Conservation (phyloP, 2,797 vertebrate species). For the Bucorvus abyssinicus region DNA sequence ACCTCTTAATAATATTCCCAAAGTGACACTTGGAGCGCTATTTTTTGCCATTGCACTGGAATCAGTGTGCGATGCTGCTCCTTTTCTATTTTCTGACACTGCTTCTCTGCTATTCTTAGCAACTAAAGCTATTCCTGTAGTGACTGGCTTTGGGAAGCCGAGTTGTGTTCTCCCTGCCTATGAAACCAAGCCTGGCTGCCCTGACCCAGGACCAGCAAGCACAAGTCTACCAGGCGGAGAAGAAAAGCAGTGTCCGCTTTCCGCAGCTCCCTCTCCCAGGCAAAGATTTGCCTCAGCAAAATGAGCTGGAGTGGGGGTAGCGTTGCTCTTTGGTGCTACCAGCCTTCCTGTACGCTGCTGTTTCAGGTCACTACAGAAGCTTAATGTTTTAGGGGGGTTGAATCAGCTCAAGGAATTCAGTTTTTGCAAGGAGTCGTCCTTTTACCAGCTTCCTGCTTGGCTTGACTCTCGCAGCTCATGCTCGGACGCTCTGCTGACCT, state of each 20-base stretch:
- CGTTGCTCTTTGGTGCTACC: not conserved
- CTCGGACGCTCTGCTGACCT: not conserved
- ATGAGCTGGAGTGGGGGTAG: not conserved
- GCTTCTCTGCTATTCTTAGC: slow-evolving; percentile 58
- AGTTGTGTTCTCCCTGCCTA: slow-evolving; percentile 39
- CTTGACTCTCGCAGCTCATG: accelerated
- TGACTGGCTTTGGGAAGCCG: not conserved
- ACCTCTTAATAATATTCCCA: slow-evolving; percentile 44
- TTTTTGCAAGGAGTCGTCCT: not conserved
- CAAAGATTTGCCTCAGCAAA: not conserved
- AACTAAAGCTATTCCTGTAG: slow-evolving; percentile 32
- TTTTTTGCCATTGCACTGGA: slow-evolving; percentile 46
- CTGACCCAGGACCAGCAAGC: slow-evolving; percentile 27
- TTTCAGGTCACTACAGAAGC: not conserved
- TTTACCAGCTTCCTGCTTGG: not conserved
- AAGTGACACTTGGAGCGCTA: slow-evolving; percentile 53
- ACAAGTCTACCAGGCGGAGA: not conserved
- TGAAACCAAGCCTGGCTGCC: slow-evolving; percentile 5
- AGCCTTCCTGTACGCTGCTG: not conserved
- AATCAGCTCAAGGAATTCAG: not conserved
- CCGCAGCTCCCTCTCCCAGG: not conserved
- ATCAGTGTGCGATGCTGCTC: slow-evolving; percentile 21
- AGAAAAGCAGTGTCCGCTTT: not conserved
- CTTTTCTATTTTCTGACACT: slow-evolving; percentile 56
- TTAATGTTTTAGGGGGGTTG: not conserved